Conservation (phyloP, 2,888 invertebrate species). For the Drosophila pseudotakahashii region DNA sequence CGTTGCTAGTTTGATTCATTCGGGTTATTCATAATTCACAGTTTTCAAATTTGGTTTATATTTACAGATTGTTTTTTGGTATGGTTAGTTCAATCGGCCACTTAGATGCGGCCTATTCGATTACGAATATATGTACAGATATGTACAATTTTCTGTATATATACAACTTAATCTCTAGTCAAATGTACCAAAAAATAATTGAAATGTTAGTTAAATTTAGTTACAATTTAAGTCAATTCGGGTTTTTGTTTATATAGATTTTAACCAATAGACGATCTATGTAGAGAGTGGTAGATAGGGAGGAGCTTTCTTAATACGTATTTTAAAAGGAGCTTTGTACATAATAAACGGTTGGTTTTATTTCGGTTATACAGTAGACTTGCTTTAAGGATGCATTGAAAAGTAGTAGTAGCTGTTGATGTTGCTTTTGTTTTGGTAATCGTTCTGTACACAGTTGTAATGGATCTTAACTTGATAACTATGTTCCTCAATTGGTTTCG, state of each 20-base stretch:
- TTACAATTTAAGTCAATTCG: slow-evolving; percentile 65
- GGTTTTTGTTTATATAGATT: slow-evolving; percentile 53
- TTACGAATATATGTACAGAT: slow-evolving; percentile 60
- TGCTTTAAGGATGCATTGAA: slow-evolving; percentile 72
- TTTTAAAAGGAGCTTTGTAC: slow-evolving; percentile 62
- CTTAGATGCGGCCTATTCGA: slow-evolving; percentile 49
- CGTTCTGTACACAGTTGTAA: slow-evolving; percentile 63
- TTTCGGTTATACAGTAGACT: slow-evolving; percentile 52
- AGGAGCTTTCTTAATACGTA: slow-evolving; percentile 64
- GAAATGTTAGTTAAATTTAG: slow-evolving; percentile 80
- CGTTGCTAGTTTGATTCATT: slow-evolving; percentile 35
- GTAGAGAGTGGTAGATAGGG: slow-evolving; percentile 56
- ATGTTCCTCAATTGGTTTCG: slow-evolving; percentile 42
- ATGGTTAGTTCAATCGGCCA: slow-evolving; percentile 54
- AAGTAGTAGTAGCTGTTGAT: slow-evolving; percentile 67
- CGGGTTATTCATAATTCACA: slow-evolving; percentile 74
- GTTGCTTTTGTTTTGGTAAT: slow-evolving; percentile 51
- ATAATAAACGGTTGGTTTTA: slow-evolving; percentile 41
- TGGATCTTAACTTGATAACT: slow-evolving; percentile 57
- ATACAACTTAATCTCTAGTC: slow-evolving; percentile 80
- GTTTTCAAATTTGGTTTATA: slow-evolving; percentile 69
- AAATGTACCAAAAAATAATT: slow-evolving; percentile 75
- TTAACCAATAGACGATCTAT: slow-evolving; percentile 78
- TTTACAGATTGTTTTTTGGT: slow-evolving; percentile 67
- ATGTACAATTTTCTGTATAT: slow-evolving; percentile 78